phyloP scores from a whole-genome alignment of 2,113 vertebrate genomes.

The Baryphthengus martii region DNA sequence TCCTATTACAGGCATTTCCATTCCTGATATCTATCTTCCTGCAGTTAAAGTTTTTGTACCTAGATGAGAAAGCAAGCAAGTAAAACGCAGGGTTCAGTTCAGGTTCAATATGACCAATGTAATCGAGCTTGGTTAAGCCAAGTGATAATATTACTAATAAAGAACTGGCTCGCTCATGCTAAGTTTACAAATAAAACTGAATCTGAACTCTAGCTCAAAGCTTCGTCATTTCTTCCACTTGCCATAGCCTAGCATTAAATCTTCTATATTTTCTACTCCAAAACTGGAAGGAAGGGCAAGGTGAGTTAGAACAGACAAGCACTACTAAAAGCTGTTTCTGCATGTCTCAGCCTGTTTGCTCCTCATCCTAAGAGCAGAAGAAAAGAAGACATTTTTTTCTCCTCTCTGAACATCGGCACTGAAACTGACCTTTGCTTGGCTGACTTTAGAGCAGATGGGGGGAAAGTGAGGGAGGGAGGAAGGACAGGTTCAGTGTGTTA shows the following conservation, averaged over 20 bases:
- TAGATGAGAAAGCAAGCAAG: background rate
- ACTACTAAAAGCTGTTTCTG: background rate
- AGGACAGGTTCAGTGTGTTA: background rate
- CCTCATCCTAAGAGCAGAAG: background rate
- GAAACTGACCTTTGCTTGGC: background rate
- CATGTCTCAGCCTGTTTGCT: background rate
- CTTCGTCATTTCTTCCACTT: background rate
- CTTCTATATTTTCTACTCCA: background rate
- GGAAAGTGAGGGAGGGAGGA: background rate
- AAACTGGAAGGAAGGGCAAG: background rate
- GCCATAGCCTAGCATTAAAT: background rate
- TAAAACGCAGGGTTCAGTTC: background rate
- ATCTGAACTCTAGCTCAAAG: background rate
- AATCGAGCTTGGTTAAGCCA: background rate
- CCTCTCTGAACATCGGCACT: background rate
- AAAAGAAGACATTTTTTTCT: background rate
- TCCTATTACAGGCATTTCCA: background rate
- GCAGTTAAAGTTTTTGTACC: background rate
- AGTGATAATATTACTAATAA: background rate
- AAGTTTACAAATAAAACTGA: background rate
- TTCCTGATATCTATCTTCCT: background rate
- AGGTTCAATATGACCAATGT: background rate
- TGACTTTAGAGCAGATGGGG: background rate
- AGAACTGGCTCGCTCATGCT: background rate
- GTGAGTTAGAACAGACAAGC: background rate